Conservation (phyloP, 1,140 invertebrate genomes). For the Steinernema khuongi region DNA sequence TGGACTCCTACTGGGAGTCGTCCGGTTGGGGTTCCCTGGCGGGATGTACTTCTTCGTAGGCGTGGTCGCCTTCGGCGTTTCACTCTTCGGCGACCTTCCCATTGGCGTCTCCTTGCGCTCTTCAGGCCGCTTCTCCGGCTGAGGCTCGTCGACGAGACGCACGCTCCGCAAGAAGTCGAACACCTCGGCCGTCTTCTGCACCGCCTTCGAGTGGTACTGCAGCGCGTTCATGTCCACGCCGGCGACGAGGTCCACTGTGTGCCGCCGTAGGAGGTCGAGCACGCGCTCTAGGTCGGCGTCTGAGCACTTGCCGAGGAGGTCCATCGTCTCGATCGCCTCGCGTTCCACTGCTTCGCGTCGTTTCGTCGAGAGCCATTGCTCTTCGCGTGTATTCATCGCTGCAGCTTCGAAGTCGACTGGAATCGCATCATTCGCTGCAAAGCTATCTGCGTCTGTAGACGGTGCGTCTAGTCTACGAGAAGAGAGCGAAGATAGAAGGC, state of each 20-base stretch:
- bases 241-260: background rate
- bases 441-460: no score
- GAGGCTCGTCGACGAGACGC: background rate
- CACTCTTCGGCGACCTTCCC: no score
- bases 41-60: no score
- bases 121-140: no score
- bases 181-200: background rate
- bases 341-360: background rate
- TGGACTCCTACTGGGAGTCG: no score
- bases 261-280: background rate
- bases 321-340: background rate
- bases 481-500: no score
- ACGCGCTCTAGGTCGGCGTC: background rate
- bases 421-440: no score
- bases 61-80: no score
- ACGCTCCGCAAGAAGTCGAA: background rate
- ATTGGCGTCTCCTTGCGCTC: no score
- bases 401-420: background rate
- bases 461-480: no score
- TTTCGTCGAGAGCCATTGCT: background rate
- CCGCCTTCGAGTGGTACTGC: background rate
- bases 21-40: no score
- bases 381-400: background rate
- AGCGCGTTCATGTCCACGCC: constrained; percentile 7
- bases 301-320: background rate